Percentiles rank a stretch among this genome's conserved stretches.
phyloP scores from a whole-genome alignment of 1,140 invertebrate species.

The Periplaneta americana region DNA sequence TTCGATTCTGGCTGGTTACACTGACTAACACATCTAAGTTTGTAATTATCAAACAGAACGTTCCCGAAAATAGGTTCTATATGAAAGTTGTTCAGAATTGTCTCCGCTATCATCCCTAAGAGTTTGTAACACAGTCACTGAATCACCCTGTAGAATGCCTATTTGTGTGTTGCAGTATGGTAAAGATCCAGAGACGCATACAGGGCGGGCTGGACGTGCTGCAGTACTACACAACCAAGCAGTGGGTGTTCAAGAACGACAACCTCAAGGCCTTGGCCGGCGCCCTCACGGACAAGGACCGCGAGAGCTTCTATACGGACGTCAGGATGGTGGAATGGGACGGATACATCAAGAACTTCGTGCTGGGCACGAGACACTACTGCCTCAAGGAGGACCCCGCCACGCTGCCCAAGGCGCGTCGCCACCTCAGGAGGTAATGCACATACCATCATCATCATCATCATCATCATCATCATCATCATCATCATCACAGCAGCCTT shows the following conservation, averaged over 20 bases:
- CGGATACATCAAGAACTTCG: slow-evolving; percentile 67
- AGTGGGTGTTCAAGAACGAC: slow-evolving; percentile 76
- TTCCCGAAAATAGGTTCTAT: not conserved
- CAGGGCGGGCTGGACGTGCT: slow-evolving; percentile 57
- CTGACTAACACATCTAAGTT: not conserved
- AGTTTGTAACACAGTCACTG: not conserved
- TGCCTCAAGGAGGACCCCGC: slow-evolving; percentile 77
- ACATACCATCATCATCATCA: no score
- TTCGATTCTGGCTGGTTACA: no score
- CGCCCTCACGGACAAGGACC: slow-evolving; percentile 51
- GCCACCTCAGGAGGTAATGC: slow-evolving; percentile 50
- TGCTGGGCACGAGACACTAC: slow-evolving; percentile 63
- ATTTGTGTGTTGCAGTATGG: slow-evolving; percentile 48
- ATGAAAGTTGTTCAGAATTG: not conserved
- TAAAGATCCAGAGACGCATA: slow-evolving; percentile 58
- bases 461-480: no score
- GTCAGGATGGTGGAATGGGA: slow-evolving; percentile 54
- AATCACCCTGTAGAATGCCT: not conserved
- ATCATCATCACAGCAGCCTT: no score
- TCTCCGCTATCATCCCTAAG: no score
- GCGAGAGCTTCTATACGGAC: slow-evolving; percentile 52
- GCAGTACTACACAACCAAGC: slow-evolving; percentile 80
- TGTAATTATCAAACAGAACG: not conserved
- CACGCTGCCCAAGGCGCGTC: slow-evolving; percentile 69
- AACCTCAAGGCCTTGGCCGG: slow-evolving; percentile 56